Evolutionary conservation across 2,888 invertebrate genomes (phyloP).

Genomic region (Arctia plantaginis): DNA sequence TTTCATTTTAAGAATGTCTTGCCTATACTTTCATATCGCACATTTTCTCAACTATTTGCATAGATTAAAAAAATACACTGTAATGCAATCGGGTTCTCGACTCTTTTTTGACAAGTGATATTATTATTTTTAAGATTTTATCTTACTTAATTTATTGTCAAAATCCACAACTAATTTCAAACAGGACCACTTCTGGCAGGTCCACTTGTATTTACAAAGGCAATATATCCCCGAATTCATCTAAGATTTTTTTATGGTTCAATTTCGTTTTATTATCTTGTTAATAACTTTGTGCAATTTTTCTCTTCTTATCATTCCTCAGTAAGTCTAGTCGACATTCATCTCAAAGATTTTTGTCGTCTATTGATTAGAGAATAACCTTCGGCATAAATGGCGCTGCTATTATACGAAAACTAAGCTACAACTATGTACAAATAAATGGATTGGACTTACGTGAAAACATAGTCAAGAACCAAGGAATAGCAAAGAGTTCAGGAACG

Average conservation of each 20-base stretch:
- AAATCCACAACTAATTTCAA: too few relatives aligned
- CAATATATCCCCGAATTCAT: too few relatives aligned
- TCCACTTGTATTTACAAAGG: too few relatives aligned
- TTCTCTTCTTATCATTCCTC: background rate
- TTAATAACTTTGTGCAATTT: background rate
- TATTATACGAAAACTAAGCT: background rate
- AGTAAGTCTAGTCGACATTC: background rate
- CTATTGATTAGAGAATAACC: background rate
- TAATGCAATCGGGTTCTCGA: background rate
- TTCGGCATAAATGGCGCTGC: background rate
- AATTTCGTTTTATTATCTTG: too few relatives aligned
- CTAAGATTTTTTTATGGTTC: too few relatives aligned
- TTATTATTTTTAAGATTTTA: too few relatives aligned
- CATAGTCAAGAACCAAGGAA: constrained; percentile 99
- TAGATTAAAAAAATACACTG: background rate
- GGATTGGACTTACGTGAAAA: constrained; percentile 94
- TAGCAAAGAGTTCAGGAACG: constrained; percentile 98
- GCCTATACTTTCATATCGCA: background rate
- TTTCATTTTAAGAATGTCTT: background rate
- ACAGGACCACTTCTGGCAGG: too few relatives aligned
- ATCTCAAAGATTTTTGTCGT: background rate
- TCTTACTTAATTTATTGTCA: too few relatives aligned
- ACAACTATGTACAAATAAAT: background rate
- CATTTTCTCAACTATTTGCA: background rate
- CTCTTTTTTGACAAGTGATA: too few relatives aligned